Evolutionary conservation across 1,140 invertebrate species (phyloP), one percentile per base, ranked within the genome.

Genomic region (Hydropsyche tenuis): DNA sequence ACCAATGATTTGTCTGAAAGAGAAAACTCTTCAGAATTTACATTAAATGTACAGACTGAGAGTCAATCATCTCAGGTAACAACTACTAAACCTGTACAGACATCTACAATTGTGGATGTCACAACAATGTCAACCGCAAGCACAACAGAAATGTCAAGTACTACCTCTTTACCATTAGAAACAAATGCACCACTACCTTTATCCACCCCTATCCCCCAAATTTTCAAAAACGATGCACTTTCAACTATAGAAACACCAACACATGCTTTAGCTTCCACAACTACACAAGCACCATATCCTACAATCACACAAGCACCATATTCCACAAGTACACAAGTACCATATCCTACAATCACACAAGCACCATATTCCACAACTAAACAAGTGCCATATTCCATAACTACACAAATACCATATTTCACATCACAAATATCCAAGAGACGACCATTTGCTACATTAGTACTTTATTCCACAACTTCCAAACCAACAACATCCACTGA

Each of bases 41-140:
- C 30, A 72, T 56, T 76, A 51, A 73, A 70, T 77, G 77, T 77
- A 75, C 73, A 77, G 71, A 65, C 76, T 75, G 76, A 77, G 73
- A 77, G 75, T 51, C 23, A 73, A 74, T 20, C 42, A 25, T 75
- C 81, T 79, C 79, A 80, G 79, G 79, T 84, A 82, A 84, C 81
- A 80, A 83, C 79, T 81, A 84, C 80, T 84, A 82, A 83, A 82
- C 78, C 79, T 86, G 83, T 85, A 84, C 81, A 85, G 81, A 80
- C 78, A 79, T 82, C 81, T 82, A 81, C 73, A 43, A 73, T 66
- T 60, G 56, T 20, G 51, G 43, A 73, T 72, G 68, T 45, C 25
- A 51, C 73, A 51, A 68, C 73, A 56, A 69, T 46, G 45, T 62
- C 69, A 43, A 72, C 60, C 25, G 62, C 23, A 46, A 74, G 46